Evolutionary conservation across 2,888 invertebrate genomes (phyloP).

Genomic region (Laothoe populi): DNA sequence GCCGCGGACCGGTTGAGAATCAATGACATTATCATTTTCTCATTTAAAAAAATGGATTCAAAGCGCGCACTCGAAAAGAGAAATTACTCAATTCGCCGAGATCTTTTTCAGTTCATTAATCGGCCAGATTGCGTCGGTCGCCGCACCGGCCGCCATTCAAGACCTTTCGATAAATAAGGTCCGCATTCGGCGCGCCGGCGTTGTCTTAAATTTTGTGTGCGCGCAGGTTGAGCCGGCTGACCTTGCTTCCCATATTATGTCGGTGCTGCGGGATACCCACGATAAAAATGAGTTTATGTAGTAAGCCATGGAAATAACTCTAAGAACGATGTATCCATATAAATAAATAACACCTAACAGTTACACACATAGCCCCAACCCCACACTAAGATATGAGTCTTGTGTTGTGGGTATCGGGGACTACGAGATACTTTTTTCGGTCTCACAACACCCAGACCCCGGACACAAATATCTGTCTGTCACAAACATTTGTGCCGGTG

Average conservation of each 20-base stretch:
- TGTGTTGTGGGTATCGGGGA: too few relatives aligned
- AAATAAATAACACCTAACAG: too few relatives aligned
- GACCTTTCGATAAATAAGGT: slow-evolving; percentile 59
- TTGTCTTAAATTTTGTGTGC: slow-evolving; percentile 21
- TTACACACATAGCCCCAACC: too few relatives aligned
- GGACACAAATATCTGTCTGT: too few relatives aligned
- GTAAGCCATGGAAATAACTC: not conserved
- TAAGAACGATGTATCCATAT: not conserved
- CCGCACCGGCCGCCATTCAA: slow-evolving; percentile 63
- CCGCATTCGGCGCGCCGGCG: slow-evolving; percentile 40
- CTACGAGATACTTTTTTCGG: too few relatives aligned
- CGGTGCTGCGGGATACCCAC: not conserved
- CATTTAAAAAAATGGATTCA: slow-evolving; percentile 58
- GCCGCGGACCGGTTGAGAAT: slow-evolving; percentile 35
- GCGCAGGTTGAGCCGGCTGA: not conserved
- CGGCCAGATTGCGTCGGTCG: slow-evolving; percentile 68
- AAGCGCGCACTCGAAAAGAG: slow-evolving; percentile 51
- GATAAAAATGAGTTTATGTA: not conserved
- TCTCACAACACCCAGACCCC: too few relatives aligned
- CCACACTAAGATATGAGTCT: too few relatives aligned
- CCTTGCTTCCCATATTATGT: slow-evolving; percentile 1
- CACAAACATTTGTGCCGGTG: too few relatives aligned
- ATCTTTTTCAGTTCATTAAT: slow-evolving; percentile 81
- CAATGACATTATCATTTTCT: slow-evolving; percentile 62
- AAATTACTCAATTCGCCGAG: slow-evolving; percentile 73